A percentile compares a stretch with the other conserved stretches of the same genome.
Conservation (phyloP, 2,113 vertebrate genomes). For the Rhombomys opimus region DNA sequence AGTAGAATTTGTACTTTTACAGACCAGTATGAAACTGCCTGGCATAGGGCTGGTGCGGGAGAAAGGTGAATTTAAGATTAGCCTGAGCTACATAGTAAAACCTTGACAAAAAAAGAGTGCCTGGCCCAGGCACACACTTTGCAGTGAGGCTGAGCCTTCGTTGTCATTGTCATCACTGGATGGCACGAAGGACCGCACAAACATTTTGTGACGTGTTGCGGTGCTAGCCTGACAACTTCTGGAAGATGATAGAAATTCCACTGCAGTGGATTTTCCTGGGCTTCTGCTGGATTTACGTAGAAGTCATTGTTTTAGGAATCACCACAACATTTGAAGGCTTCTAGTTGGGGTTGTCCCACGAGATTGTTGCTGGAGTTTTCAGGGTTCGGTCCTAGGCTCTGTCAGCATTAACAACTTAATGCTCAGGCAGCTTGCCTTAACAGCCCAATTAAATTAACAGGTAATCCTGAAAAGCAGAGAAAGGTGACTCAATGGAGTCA, state of each 20-base stretch:
- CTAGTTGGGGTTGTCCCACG: not conserved
- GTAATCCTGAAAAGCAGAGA: not conserved
- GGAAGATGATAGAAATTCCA: not conserved
- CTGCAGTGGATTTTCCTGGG: not conserved
- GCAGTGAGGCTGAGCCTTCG: not conserved
- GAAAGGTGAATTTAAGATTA: not conserved
- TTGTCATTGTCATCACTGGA: not conserved
- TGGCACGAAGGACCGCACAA: not conserved
- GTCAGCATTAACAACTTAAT: not conserved
- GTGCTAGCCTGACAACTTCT: not conserved
- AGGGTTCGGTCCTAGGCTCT: not conserved
- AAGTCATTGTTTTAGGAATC: slow-evolving; percentile 21
- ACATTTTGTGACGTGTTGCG: not conserved
- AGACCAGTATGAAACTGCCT: not conserved
- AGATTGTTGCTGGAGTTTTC: not conserved
- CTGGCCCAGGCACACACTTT: not conserved
- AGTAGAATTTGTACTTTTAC: not conserved
- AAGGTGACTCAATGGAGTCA: not conserved
- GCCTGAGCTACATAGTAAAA: not conserved
- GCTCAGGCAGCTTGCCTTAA: too few relatives aligned
- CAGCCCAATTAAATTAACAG: not conserved
- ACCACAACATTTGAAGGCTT: not conserved
- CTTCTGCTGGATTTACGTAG: not conserved
- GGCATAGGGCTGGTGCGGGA: not conserved
- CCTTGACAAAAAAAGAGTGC: rapidly evolving